Percentiles rank a stretch among this genome's conserved stretches.
These are phyloP conservation scores for Anoplius nigerrimus DNA, from an alignment of 2,888 invertebrate species.

Conservation along the genomic window DNA sequence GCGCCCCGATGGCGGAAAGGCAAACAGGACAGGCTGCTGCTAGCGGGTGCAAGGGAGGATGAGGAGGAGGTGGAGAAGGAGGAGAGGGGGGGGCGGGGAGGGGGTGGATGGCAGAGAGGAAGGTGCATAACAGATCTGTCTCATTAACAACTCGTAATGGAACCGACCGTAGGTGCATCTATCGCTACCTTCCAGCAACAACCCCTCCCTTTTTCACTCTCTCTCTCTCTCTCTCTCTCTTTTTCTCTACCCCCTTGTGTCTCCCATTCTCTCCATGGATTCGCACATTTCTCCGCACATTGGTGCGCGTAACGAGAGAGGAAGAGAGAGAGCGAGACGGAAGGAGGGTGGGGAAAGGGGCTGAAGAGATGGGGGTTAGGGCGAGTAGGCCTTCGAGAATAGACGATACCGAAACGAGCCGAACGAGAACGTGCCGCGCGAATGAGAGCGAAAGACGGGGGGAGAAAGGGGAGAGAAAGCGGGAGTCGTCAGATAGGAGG, in stretches of 20 bases:
- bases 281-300: no score
- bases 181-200: background rate
- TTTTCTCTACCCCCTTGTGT: no score
- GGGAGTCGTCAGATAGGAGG: background rate
- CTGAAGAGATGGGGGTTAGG: conserved; percentile 21
- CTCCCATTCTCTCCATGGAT: no score
- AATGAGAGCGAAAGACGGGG: background rate
- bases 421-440: conserved; percentile 28
- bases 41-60: conserved; percentile 9
- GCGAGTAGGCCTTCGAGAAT: conserved; percentile 47
- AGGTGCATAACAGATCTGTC: conserved; percentile 60
- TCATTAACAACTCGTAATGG: conserved; percentile 72
- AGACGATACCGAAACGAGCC: conserved; percentile 52
- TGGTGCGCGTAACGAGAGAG: conserved; percentile 1
- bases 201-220: background rate
- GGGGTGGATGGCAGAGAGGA: background rate
- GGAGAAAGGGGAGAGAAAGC: conserved; percentile 8
- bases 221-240: no score
- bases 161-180: conserved; percentile 43
- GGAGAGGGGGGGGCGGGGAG: background rate
- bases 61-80: no score
- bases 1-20: conserved; percentile 44
- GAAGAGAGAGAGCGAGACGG: background rate
- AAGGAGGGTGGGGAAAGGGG: conserved; percentile 15
- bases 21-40: no score